Conservation (phyloP, 2,797 vertebrate genomes). For the Chelonia mydas region DNA sequence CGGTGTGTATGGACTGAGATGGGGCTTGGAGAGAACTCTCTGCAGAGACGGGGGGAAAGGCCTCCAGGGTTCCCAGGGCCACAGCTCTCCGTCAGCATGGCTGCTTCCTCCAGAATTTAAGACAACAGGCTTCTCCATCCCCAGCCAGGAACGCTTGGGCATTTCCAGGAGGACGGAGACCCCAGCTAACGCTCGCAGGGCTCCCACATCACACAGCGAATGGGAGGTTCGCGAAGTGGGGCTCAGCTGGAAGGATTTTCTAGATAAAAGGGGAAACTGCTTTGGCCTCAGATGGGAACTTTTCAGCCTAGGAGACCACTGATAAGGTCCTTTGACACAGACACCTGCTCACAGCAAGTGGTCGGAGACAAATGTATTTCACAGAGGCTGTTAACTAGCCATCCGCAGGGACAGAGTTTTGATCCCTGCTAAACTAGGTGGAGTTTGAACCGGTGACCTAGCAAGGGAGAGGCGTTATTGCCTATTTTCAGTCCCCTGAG, state of each 20-base stretch:
- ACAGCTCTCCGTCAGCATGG: not conserved
- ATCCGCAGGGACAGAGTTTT: not conserved
- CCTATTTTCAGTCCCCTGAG: not conserved
- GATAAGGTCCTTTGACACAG: not conserved
- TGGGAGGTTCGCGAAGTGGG: not conserved
- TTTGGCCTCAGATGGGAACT: not conserved
- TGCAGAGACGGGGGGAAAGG: not conserved
- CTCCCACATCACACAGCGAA: not conserved
- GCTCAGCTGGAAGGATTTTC: not conserved
- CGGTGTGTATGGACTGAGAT: not conserved
- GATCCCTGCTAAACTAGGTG: not conserved
- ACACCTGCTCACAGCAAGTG: not conserved
- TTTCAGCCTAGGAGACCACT: not conserved
- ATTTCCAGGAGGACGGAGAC: not conserved
- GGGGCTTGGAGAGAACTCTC: not conserved
- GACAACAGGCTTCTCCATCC: not conserved
- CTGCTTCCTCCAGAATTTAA: not conserved
- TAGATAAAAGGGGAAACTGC: not conserved
- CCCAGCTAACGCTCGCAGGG: not conserved
- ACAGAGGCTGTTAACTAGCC: not conserved
- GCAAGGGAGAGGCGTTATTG: too few species aligned
- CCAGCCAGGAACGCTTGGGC: not conserved
- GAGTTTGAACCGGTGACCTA: not conserved
- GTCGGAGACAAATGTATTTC: not conserved
- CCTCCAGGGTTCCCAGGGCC: too few species aligned